A percentile compares a stretch with the other conserved stretches of the same genome.
Conservation (phyloP, 2,113 vertebrate genomes). For the Albula goreensis region DNA sequence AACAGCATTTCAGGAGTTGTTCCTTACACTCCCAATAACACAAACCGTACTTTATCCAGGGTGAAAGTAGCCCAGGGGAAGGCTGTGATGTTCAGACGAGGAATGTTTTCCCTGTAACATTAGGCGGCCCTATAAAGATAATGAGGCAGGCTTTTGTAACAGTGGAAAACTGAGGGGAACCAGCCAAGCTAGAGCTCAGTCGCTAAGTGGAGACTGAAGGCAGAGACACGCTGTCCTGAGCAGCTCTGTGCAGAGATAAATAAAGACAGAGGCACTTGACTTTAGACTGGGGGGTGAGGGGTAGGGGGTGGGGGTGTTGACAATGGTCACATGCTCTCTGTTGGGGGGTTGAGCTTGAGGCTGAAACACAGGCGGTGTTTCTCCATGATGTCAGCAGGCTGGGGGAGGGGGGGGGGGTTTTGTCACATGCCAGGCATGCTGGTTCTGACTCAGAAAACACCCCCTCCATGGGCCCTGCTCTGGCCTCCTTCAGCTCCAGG, state of each 20-base stretch:
- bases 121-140: neutral
- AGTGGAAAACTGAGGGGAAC: slow-evolving; percentile 40
- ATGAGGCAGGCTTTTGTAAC: neutral
- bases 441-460: slow-evolving; percentile 19
- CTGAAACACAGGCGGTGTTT: slow-evolving; percentile 37
- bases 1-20: neutral
- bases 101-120: neutral
- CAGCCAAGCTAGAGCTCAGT: slow-evolving; percentile 37
- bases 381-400: slow-evolving; percentile 61
- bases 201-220: slow-evolving; percentile 51
- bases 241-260: slow-evolving; percentile 6
- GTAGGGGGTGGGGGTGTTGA: slow-evolving; percentile 28
- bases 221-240: slow-evolving; percentile 40
- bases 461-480: neutral
- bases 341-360: slow-evolving; percentile 38
- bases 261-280: slow-evolving; percentile 38
- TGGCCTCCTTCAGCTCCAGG: slow-evolving; percentile 21
- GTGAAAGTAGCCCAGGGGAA: slow-evolving; percentile 20
- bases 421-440: slow-evolving; percentile 12
- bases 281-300: slow-evolving; percentile 18
- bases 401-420: neutral
- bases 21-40: slow-evolving; percentile 59
- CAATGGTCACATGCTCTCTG: slow-evolving; percentile 41
- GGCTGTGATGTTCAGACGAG: neutral
- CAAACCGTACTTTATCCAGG: slow-evolving; percentile 52